phyloP scores from a whole-genome alignment of 2,113 vertebrate species.

The Synodontis membranacea region DNA sequence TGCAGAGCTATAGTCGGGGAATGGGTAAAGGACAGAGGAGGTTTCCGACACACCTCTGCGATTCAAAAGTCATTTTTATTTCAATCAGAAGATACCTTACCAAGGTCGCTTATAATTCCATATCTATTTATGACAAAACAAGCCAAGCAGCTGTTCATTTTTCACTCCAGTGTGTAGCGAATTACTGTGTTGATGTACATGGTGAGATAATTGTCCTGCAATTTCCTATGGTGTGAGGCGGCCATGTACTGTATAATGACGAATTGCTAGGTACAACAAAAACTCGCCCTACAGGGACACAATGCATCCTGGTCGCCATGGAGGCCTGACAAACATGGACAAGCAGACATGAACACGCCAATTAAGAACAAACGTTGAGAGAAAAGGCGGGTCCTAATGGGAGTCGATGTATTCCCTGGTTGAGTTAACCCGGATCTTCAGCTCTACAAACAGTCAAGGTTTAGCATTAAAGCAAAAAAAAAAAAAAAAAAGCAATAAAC shows the following conservation, averaged over 20 bases:
- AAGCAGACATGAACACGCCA: constrained; percentile 47
- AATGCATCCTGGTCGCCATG: constrained; percentile 4
- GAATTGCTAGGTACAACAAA: constrained; percentile 44
- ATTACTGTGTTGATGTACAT: background rate
- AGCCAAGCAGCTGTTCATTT: background rate
- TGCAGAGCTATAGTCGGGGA: constrained; percentile 17
- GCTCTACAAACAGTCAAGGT: constrained; percentile 1
- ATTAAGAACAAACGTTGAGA: constrained; percentile 52
- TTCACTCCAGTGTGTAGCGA: background rate
- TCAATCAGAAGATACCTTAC: background rate
- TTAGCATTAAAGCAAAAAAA: background rate
- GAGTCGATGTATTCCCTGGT: constrained; percentile 18
- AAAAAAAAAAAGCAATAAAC: background rate
- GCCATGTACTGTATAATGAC: constrained; percentile 40
- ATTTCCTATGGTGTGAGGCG: constrained; percentile 40
- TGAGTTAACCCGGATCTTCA: background rate
- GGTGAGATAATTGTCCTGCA: constrained; percentile 27
- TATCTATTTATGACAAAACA: background rate
- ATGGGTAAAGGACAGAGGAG: constrained; percentile 20
- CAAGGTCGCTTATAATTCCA: background rate
- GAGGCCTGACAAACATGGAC: constrained; percentile 52
- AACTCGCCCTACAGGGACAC: constrained; percentile 41
- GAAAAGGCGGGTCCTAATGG: constrained; percentile 24
- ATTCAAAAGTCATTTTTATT: background rate
- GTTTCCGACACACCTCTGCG: background rate